phyloP scores from a whole-genome alignment of 1,140 invertebrate genomes.

The Polypedilum pembai region DNA sequence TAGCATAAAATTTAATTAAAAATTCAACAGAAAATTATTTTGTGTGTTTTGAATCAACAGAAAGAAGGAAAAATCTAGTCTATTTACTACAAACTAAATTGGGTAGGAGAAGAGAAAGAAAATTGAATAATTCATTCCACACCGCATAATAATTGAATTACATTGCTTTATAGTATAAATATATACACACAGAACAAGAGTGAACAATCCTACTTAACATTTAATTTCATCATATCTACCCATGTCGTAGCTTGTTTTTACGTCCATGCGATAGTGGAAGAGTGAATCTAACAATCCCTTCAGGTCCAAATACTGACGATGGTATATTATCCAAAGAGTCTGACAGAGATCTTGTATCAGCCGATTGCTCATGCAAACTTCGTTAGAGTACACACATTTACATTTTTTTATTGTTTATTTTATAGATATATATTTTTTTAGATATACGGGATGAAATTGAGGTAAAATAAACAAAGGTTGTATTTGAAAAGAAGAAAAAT shows the following conservation, averaged over 20 bases:
- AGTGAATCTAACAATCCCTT: slow-evolving; percentile 49
- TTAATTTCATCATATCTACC: slow-evolving; percentile 41
- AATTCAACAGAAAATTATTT: too few relatives aligned
- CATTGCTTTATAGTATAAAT: too few relatives aligned
- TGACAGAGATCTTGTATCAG: slow-evolving; percentile 43
- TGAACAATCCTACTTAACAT: too few relatives aligned
- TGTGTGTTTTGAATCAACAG: too few relatives aligned
- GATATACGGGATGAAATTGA: slow-evolving; percentile 1
- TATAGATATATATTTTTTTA: not conserved
- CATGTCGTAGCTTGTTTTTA: slow-evolving; percentile 51
- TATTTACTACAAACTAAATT: too few relatives aligned
- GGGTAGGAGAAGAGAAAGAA: too few relatives aligned
- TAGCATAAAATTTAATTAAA: too few relatives aligned
- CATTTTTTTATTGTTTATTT: not conserved
- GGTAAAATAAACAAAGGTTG: too few relatives aligned
- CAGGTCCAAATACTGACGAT: slow-evolving; percentile 44
- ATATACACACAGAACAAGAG: too few relatives aligned
- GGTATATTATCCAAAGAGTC: slow-evolving; percentile 45
- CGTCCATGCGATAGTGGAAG: slow-evolving; percentile 54
- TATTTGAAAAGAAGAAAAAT: slow-evolving; percentile 4
- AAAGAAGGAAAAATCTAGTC: too few relatives aligned
- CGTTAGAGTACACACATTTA: not conserved
- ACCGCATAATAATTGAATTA: too few relatives aligned
- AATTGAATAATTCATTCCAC: too few relatives aligned
- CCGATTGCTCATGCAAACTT: slow-evolving; percentile 45